Percentiles rank a stretch among this genome's conserved stretches.
phyloP scores from a whole-genome alignment of 2,888 invertebrate species.

The Caenorhabditis imperialis region DNA sequence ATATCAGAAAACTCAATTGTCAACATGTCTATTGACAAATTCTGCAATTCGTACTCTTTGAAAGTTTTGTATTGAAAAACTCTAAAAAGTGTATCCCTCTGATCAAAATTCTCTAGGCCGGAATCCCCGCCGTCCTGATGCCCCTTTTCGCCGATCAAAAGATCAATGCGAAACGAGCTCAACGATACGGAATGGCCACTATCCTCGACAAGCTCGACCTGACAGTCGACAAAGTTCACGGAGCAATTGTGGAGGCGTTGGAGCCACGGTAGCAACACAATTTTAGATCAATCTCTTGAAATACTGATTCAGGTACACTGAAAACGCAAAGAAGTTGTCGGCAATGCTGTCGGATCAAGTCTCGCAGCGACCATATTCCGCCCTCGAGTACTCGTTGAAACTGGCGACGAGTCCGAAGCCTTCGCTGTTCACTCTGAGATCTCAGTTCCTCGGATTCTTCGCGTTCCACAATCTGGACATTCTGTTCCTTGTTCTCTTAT shows the following conservation, averaged over 20 bases:
- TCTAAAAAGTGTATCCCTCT: too few species aligned
- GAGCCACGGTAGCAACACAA: slow-evolving; percentile 38
- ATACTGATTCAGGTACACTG: slow-evolving; percentile 65
- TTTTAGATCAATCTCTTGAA: too few species aligned
- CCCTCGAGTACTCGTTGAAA: slow-evolving; percentile 68
- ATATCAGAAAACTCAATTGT: too few species aligned
- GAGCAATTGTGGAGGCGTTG: slow-evolving; percentile 61
- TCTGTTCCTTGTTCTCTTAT: slow-evolving; percentile 11
- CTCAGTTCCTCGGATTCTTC: slow-evolving; percentile 33
- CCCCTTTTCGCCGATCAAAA: slow-evolving; percentile 77
- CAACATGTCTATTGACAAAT: too few species aligned
- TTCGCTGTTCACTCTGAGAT: slow-evolving; percentile 67
- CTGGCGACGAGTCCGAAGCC: slow-evolving; percentile 63
- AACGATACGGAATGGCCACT: slow-evolving; percentile 72
- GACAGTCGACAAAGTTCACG: slow-evolving; percentile 65
- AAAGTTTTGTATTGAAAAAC: too few species aligned
- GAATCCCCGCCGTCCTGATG: slow-evolving; percentile 75
- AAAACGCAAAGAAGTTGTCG: slow-evolving; percentile 67
- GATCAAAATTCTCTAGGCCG: slow-evolving; percentile 55
- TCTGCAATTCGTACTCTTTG: too few species aligned
- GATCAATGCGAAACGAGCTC: slow-evolving; percentile 75
- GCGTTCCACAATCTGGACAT: slow-evolving; percentile 44
- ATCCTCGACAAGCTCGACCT: slow-evolving; percentile 72
- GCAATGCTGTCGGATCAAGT: slow-evolving; percentile 73
- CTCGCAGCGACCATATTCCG: slow-evolving; percentile 49